These are phyloP conservation scores for Calameuta pallipes DNA, from an alignment of 2,888 invertebrate genomes.

Conservation along the genomic window DNA sequence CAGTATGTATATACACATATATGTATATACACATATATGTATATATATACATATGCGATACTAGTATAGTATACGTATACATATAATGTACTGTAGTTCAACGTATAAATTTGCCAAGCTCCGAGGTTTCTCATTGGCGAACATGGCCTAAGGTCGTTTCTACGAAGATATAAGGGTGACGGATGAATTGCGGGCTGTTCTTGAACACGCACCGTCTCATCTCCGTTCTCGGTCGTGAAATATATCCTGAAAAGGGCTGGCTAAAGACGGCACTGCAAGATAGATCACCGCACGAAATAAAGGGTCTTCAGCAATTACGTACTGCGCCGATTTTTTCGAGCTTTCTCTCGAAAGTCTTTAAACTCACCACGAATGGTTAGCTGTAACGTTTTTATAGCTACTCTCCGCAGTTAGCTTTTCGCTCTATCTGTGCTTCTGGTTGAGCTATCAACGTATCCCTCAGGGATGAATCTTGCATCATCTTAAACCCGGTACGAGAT, in stretches of 20 bases:
- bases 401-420: background rate
- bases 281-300: background rate
- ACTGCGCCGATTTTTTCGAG: background rate
- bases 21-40: background rate
- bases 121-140: background rate
- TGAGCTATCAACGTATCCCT: background rate
- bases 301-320: background rate
- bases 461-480: background rate
- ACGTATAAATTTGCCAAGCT: background rate
- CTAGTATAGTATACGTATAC: background rate
- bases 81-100: background rate
- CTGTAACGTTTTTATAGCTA: background rate
- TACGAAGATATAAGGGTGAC: background rate
- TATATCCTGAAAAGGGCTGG: background rate
- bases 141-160: background rate
- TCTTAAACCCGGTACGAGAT: background rate
- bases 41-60: too few relatives aligned
- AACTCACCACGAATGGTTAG: background rate
- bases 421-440: background rate
- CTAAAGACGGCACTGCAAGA: background rate
- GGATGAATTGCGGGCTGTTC: background rate
- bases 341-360: background rate
- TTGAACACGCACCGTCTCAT: background rate
- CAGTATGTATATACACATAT: background rate
- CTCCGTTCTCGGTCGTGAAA: background rate